Percentiles rank a stretch among this genome's conserved stretches.
Evolutionary conservation across 2,113 vertebrate species (phyloP).

Genomic region (Oplegnathus fasciatus): DNA sequence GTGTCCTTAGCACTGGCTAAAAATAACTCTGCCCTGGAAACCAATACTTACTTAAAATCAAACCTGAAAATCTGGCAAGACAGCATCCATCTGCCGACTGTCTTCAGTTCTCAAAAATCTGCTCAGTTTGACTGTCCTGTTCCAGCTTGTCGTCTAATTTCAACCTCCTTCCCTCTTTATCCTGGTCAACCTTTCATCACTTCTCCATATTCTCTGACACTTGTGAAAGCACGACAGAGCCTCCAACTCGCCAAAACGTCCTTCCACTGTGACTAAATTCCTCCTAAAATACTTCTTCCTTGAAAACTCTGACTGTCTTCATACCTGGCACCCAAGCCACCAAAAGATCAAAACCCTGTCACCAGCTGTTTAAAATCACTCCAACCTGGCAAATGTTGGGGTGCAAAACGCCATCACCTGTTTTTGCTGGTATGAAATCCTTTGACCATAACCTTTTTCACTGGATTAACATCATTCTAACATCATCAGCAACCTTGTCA

Average conservation of each 20-base stretch:
- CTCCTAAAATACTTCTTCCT: neutral
- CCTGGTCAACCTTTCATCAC: neutral
- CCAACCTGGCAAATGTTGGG: neutral
- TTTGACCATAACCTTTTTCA: neutral
- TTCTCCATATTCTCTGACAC: neutral
- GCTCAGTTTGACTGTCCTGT: neutral
- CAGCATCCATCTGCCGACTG: neutral
- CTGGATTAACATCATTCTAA: conserved; percentile 20
- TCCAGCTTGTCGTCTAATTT: neutral
- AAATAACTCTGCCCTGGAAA: conserved; percentile 9
- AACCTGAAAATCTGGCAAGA: neutral
- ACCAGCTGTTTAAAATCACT: neutral
- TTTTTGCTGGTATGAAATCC: neutral
- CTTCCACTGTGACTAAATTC: neutral
- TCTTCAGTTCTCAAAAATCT: neutral
- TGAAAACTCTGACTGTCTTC: neutral
- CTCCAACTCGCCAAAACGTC: neutral
- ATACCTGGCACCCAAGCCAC: neutral
- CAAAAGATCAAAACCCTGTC: neutral
- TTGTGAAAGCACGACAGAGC: neutral
- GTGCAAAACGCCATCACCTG: neutral
- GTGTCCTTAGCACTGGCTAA: neutral
- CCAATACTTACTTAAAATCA: neutral
- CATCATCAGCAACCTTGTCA: conserved; percentile 5
- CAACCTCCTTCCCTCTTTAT: neutral